These are phyloP conservation scores for Crotalus helleri DNA, from an alignment of 2,113 vertebrate genomes.

Conservation along the genomic window DNA sequence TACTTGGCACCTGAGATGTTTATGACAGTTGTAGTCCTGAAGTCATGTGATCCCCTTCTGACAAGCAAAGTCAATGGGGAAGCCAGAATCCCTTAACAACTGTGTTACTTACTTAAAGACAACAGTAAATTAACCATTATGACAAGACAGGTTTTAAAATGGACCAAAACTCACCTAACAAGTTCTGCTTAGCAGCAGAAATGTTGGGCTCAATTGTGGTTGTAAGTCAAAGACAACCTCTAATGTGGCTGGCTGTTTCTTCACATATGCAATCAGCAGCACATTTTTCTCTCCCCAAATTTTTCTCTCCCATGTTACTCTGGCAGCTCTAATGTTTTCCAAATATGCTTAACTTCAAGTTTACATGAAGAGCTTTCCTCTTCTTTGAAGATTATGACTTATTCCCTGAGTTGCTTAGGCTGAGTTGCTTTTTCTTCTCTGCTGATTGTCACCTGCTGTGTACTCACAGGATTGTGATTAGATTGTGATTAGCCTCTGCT, in stretches of 20 bases:
- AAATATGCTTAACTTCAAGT: neutral
- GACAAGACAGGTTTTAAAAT: neutral
- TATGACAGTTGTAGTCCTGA: neutral
- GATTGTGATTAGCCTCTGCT: neutral
- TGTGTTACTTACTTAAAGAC: neutral
- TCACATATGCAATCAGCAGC: neutral
- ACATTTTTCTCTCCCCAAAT: neutral
- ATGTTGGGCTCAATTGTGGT: neutral
- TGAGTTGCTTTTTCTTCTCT: neutral
- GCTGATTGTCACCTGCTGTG: constrained; percentile 4
- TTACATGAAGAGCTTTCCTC: neutral
- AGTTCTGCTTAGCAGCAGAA: neutral
- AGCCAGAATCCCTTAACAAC: neutral
- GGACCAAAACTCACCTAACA: neutral
- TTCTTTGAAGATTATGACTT: constrained; percentile 1
- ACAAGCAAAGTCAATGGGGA: neutral
- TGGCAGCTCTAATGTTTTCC: neutral
- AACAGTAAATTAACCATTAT: neutral
- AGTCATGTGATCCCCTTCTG: neutral
- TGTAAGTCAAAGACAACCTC: neutral
- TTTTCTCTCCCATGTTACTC: neutral
- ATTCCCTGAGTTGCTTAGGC: neutral
- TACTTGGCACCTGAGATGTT: neutral
- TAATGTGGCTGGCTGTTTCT: neutral
- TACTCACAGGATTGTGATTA: neutral